phyloP scores from a whole-genome alignment of 2,888 invertebrate species.

The Sesia apiformis region DNA sequence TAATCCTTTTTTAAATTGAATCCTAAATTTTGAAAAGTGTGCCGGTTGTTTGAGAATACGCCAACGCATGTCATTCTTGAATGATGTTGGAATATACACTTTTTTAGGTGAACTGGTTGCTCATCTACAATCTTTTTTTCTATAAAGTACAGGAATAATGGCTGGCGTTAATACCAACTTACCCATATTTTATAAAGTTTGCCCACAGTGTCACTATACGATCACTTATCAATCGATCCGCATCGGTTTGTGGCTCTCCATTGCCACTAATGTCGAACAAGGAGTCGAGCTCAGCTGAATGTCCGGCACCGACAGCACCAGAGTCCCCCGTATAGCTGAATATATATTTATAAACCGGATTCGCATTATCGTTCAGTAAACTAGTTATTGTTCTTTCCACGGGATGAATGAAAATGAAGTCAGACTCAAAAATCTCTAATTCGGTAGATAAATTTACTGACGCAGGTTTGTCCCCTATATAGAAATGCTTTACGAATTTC shows the following conservation, averaged over 20 bases:
- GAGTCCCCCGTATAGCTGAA: slow-evolving; percentile 41
- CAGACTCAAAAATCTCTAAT: slow-evolving; percentile 47
- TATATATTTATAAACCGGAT: slow-evolving; percentile 46
- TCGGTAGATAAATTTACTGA: slow-evolving; percentile 28
- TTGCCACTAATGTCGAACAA: slow-evolving; percentile 25
- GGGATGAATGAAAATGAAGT: slow-evolving; percentile 50
- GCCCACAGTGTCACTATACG: slow-evolving; percentile 49
- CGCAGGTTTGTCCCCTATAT: slow-evolving; percentile 47
- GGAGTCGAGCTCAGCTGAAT: slow-evolving; percentile 45
- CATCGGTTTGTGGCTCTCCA: slow-evolving; percentile 15
- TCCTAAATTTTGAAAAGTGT: too few species aligned
- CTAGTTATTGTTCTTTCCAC: slow-evolving; percentile 38
- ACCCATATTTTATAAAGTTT: slow-evolving; percentile 62
- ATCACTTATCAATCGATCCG: slow-evolving; percentile 35
- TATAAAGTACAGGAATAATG: too few species aligned
- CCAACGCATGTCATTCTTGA: neutral
- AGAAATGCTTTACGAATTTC: slow-evolving; percentile 40
- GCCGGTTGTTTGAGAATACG: neutral
- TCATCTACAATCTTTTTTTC: slow-evolving; percentile 4
- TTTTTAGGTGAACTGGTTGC: too few species aligned
- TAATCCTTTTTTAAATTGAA: too few species aligned
- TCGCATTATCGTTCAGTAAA: slow-evolving; percentile 40
- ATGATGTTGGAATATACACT: too few species aligned
- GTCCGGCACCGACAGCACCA: slow-evolving; percentile 27
- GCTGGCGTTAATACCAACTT: slow-evolving; percentile 9